Conservation (phyloP, 1,140 invertebrate genomes). For the Caenorhabditis elegans region DNA sequence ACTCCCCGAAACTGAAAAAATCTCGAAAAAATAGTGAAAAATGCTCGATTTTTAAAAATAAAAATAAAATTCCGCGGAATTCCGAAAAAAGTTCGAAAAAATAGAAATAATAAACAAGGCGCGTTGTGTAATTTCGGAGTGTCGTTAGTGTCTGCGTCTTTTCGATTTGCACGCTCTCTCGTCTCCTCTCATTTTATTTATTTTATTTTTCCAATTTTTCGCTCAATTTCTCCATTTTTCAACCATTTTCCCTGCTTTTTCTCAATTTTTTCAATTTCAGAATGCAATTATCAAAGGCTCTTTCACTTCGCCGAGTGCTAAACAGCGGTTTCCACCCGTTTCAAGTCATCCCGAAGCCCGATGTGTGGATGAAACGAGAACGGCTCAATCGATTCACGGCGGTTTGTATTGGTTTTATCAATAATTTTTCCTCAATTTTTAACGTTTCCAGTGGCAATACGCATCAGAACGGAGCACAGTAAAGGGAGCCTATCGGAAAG, state of each 20-base stretch:
- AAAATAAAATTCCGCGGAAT: not conserved
- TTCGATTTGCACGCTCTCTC: not conserved
- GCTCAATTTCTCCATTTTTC: too few relatives aligned
- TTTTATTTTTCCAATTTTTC: not conserved
- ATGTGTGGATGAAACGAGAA: slow-evolving; percentile 56
- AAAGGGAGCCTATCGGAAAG: slow-evolving; percentile 44
- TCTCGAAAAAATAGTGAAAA: too few relatives aligned
- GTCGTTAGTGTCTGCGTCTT: not conserved
- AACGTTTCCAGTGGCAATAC: slow-evolving; percentile 62
- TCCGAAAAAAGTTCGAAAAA: not conserved
- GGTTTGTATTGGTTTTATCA: slow-evolving; percentile 46
- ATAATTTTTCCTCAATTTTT: not conserved
- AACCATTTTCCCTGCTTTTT: too few relatives aligned
- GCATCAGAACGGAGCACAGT: slow-evolving; percentile 51
- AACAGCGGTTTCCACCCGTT: slow-evolving; percentile 58
- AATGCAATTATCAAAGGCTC: slow-evolving; percentile 52
- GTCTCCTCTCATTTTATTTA: not conserved
- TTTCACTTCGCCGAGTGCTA: slow-evolving; percentile 53
- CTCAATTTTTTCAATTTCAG: too few relatives aligned
- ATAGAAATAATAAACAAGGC: not conserved
- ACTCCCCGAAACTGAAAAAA: too few relatives aligned
- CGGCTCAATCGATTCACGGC: slow-evolving; percentile 57
- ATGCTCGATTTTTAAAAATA: not conserved
- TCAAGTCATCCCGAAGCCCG: slow-evolving; percentile 57
- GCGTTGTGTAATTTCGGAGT: not conserved